Evolutionary conservation across 2,113 vertebrate species (phyloP), one percentile per base, ranked within the genome.

Genomic region (Catharus minimus): DNA sequence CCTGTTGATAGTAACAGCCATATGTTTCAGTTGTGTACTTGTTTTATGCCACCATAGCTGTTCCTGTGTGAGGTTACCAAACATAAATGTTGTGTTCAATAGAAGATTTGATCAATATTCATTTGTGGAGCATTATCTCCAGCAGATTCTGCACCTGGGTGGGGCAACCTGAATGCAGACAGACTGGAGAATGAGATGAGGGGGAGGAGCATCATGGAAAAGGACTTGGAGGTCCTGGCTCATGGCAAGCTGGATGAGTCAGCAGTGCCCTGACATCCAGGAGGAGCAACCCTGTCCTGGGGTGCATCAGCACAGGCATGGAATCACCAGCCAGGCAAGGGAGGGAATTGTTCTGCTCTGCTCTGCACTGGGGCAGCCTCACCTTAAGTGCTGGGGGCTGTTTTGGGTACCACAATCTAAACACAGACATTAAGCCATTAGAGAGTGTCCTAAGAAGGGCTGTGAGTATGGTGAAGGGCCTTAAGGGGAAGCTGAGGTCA

Each of bases 261-360:
- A 53, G 61, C 68, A 60, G 38, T 39, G 20, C 19, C 13, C 23
- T 39, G 53, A 19, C n/a, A 81, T 24, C 28, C 53, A 53, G 39
- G 23, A 46, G n/a, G 7, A 4, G 9, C 28, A 33, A 0, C 7
- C 0, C 0, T 58, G n/a, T 80, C n/a, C 28, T 30, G 28, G 13
- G 18, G 19, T 0, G 11, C 38, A 58, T 44, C 19, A 52, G 47
- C 46, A 49, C 47, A 65, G 52, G 23, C 44, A 44, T 5, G 52
- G n/a, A 23, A 24, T 58, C 1, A 1, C 22, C n/a, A 44, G 44
- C 19, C 0, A 0, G 39, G 3, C 28, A 11, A 74, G 16, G 46
- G 39, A 53, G 24, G 16, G 20, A 24, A 46, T 58, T 60, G n/a
- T 80, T 38, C 60, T 0, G 1, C 38, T 66, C 60, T 73, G 28